phyloP scores from a whole-genome alignment of 2,888 invertebrate genomes.

The Arctia plantaginis region DNA sequence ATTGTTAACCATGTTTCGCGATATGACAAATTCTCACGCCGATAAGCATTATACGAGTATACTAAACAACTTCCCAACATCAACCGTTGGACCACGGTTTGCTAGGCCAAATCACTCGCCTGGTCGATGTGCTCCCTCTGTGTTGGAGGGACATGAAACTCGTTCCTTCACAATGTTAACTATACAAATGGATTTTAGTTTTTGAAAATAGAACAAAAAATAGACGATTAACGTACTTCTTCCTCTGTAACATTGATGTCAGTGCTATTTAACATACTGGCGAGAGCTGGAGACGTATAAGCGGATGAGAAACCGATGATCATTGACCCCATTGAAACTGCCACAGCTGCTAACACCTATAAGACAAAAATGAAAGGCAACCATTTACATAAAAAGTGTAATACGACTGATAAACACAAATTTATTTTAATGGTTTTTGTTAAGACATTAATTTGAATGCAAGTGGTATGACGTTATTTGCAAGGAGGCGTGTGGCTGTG shows the following conservation, averaged over 20 bases:
- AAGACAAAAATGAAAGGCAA: constrained; percentile 12
- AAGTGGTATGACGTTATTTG: constrained; percentile 61
- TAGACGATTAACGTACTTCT: constrained; percentile 80
- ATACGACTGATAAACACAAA: constrained; percentile 35
- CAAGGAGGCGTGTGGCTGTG: constrained; percentile 71
- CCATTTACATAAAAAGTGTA: constrained; percentile 17
- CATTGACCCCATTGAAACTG: constrained; percentile 95
- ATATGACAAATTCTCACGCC: too few species aligned
- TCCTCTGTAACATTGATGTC: constrained; percentile 86
- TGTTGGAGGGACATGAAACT: too few species aligned
- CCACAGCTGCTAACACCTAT: constrained; percentile 92
- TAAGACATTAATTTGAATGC: constrained; percentile 32
- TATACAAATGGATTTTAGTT: not conserved
- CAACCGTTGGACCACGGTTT: too few species aligned
- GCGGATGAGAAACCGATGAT: constrained; percentile 95
- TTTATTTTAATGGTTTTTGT: constrained; percentile 37
- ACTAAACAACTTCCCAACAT: too few species aligned
- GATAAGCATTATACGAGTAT: too few species aligned
- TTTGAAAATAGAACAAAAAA: not conserved
- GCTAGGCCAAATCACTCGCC: too few species aligned
- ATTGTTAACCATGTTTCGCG: too few species aligned
- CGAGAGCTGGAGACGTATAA: constrained; percentile 96
- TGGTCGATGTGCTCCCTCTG: too few species aligned
- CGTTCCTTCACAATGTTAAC: too few species aligned
- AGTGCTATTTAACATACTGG: constrained; percentile 89